Base-by-base conservation (phyloP, 2,113 vertebrate genomes). In the Empidonax traillii region DNA sequence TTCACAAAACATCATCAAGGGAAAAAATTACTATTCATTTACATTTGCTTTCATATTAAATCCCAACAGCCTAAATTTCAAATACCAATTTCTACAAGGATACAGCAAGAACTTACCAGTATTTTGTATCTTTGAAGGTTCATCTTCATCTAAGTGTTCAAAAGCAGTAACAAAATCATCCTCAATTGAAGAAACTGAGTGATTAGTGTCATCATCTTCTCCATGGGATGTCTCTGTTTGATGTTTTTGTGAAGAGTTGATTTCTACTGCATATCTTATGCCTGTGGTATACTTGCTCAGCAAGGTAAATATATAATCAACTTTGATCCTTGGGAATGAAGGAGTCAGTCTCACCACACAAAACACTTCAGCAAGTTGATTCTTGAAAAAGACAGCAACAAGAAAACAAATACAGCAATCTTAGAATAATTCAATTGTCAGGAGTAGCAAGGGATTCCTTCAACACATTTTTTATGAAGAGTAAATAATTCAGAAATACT, bases 81-180 rank as follows among this genome's bases (percentile, higher is more conserved):
- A 91, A 44, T 24, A 58, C 17, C 21, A 67, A 37, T 25, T 83
- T 62, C 63, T 62, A 58, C 46, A 62, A 84, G 20, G 35, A 68
- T 95, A 28, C 39, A 61, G 22, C 35, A 66, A 92, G 63, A 92
- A 98, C 98, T 84, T 97, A 99, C 98, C 97, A 73, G 94, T 61
- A 91, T 49, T 92, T 80, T 96, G 96, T 5, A 33, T 84, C 87
- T 97, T 98, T 97, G 97, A 97, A 44, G 97, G 91, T 35, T 99
- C 98, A 8, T 99, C 99, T 87, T 99, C 99, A 95, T 99, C 99
- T 61, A 99, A 98, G 92, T 99, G 99, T 94, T 99, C 99, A 8
- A 99, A 98, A 49, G 99, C 99, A 41, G 99, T 99, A 89, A 99
- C 99, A 97, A 99, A 99, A 97, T 99, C 99, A 89, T 99, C 99